Evolutionary conservation across 2,113 vertebrate genomes (phyloP), one percentile per base, ranked within the genome.

Genomic region (Psilopsiagon aymara): DNA sequence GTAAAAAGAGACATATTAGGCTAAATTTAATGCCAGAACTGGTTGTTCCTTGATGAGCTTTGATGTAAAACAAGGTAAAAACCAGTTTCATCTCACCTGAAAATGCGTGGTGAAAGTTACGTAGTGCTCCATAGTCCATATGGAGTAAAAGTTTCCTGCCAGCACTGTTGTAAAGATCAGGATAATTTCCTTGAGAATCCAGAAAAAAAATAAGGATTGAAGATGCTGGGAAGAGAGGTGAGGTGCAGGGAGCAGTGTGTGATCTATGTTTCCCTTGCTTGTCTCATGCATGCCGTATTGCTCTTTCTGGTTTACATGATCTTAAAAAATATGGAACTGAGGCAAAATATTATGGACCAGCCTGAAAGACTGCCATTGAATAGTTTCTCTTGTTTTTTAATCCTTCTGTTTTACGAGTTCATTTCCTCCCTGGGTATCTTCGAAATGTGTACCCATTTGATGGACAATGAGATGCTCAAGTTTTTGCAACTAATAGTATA

Each of bases 281-380:
- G 18, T 52, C 29, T 63, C 39, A 8, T 67, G 33, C 41, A 66
- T 2, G 0, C 11, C 20, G 0, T 28, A 29, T 69, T 79, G 39
- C 28, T 87, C 35, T 73, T 53, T 80, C n/a, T 90, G 49, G 31
- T 57, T 49, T 80, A 25, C 1, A 0, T 1, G 3, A 29, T 69
- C 35, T 43, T 35, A 49, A 81, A 76, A 82, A 39, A 10, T 27
- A 10, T 24, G 17, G 12, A 51, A n/a, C 6, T 76, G 23, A 73
- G 52, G 47, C 9, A 88, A 88, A 90, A 87, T 17, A 43, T 91
- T 53, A 64, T 5, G 17, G 78, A 44, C 55, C 49, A 60, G 6
- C 71, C 77, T 80, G 51, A 92, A 91, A 85, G 64, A 18, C 67
- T 88, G 88, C 63, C 90, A 89, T 94, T 95, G 95, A 97, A 90